Evolutionary conservation across 2,113 vertebrate genomes (phyloP), one percentile per base, ranked within the genome.

Genomic region (Litocranius walleri): DNA sequence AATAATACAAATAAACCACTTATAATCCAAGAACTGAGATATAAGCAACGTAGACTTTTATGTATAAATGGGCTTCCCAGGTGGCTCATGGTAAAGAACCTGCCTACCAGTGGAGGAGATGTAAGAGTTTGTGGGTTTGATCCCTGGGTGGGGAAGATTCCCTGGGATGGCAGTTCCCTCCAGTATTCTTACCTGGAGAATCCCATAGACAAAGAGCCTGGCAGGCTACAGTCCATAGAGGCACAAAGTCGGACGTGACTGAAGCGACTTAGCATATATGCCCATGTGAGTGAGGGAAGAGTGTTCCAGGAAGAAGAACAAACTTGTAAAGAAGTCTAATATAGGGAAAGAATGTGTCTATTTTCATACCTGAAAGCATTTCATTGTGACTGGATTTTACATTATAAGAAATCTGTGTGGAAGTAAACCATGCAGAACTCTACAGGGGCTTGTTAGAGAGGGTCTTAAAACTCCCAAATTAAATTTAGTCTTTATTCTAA

Each of bases 21-120:
- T 90, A 10, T 82, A 86, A 40, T 29, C 2, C 25, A 87, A 90
- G 61, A 90, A 71, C 29, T 80, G 33, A 97, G n/a, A 77, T 19
- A 40, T 71, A 97, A 71, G 17, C 50, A 85, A 86, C 12, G 0
- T 48, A 77, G 93, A 74, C 67, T 11, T 62, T 56, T 54, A 40
- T 74, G 30, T 57, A 52, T 80, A 93, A 93, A 81, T 14, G 11
- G 71, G 36, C 21, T 74, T 74, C n/a, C 71, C 14, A 43, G 11
- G 71, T 74, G 71, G 5, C 7, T 74, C 3, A 0, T 43, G 36
- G 71, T 74, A 74, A 74, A 74, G 36, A 74, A 74, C 19, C 36
- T 43, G 36, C 21, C 71, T 74, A 10, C 21, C 36, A 43, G 0
- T 14, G 71, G 21, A 74, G 21, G 71, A 74, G 36, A 43, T 25